Evolutionary conservation across 2,888 invertebrate genomes (phyloP).

Genomic region (Apamea epomidion): DNA sequence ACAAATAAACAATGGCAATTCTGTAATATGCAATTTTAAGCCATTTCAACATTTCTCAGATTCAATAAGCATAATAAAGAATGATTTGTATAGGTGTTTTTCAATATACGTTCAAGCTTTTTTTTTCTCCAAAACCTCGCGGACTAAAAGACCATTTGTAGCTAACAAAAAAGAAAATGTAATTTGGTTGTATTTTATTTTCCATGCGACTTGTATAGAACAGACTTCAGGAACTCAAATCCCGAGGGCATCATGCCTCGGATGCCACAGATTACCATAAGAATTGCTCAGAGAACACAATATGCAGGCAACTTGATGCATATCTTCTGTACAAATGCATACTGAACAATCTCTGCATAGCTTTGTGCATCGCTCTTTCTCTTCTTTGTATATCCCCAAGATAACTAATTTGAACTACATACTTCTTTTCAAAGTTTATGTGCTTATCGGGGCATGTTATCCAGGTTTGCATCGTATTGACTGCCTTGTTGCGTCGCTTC

Average conservation of each 20-base stretch:
- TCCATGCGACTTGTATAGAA: slow-evolving; percentile 14
- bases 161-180: slow-evolving; percentile 20
- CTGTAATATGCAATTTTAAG: not conserved
- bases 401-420: slow-evolving; percentile 59
- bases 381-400: slow-evolving; percentile 49
- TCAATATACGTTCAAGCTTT: not conserved
- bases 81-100: not conserved
- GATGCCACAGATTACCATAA: slow-evolving; percentile 80
- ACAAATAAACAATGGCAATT: slow-evolving; percentile 22
- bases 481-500: slow-evolving; percentile 16
- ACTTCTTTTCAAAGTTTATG: slow-evolving; percentile 56
- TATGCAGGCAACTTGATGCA: slow-evolving; percentile 73
- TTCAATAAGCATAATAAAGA: slow-evolving; percentile 3
- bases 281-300: slow-evolving; percentile 73
- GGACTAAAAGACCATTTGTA: not conserved
- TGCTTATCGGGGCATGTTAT: slow-evolving; percentile 51
- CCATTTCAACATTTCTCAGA: not conserved
- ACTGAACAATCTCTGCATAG: slow-evolving; percentile 57
- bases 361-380: slow-evolving; percentile 55
- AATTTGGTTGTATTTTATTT: slow-evolving; percentile 40
- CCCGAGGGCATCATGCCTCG: slow-evolving; percentile 65
- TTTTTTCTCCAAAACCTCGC: not conserved
- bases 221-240: slow-evolving; percentile 31
- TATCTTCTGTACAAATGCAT: slow-evolving; percentile 71
- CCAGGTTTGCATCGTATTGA: slow-evolving; percentile 52